Evolutionary conservation across 2,888 invertebrate species (phyloP), one percentile per base, ranked within the genome.

Genomic region (Diadromus collaris): DNA sequence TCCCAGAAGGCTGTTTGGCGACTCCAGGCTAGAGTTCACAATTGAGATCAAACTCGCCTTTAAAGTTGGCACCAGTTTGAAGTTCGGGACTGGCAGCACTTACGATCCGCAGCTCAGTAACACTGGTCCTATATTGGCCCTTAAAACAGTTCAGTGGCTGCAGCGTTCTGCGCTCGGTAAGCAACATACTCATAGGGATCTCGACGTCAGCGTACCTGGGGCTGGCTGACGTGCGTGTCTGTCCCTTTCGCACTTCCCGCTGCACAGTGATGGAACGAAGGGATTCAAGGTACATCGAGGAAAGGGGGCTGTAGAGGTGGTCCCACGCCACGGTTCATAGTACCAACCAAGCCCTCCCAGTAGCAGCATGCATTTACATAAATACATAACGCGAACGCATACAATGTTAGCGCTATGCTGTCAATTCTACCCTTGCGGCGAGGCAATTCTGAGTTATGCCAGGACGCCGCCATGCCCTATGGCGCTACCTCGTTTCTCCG

Each of bases 371-470:
- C 90, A 90, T 90, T 90, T 90, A 90, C 90, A 90, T 90, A 90
- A 90, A 90, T 90, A 90, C 90, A 90, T 90, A 90, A 90, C 90
- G 90, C 88, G 86, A 86, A 84, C 87, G 90, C 89, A 89, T 90
- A 90, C 90, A 90, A 90, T 90, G 90, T 90, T 90, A 88, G 90
- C 87, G 88, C 90, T 89, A 89, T 89, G 89, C 90, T 90, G 90
- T 90, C 90, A 89, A 90, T 90, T 90, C 90, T 89, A 88, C 89
- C 89, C 89, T 89, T 86, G 89, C 88, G 88, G 87, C 85, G 85
- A 88, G 88, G 88, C 89, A 89, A 90, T 90, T 90, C 90, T 90
- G 90, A 90, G 90, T 90, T 90, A 90, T 90, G 89, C 90, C 87
- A 86, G 87, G 86, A 87, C 86, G 86, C 86, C 86, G 86, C 86